These are phyloP conservation scores for Koerneria pararmatus DNA, from an alignment of 2,888 invertebrate species.

Conservation along the genomic window DNA sequence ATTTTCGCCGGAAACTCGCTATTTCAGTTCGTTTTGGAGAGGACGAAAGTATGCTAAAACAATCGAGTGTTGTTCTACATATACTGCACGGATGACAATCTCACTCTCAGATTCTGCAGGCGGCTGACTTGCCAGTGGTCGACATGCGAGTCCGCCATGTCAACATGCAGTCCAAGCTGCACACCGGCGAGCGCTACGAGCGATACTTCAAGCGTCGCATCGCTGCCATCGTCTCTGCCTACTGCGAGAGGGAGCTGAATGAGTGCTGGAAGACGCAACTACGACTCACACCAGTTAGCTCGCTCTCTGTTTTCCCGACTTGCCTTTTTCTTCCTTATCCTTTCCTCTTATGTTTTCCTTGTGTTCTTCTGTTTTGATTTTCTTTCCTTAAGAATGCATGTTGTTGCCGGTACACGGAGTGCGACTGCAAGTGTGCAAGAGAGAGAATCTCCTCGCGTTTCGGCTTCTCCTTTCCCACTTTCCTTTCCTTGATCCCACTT, in stretches of 20 bases:
- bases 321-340: neutral
- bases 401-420: no score
- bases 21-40: no score
- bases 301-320: constrained; percentile 24
- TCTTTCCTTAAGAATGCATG: no score
- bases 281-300: constrained; percentile 35
- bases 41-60: no score
- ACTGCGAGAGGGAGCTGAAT: constrained; percentile 49
- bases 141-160: constrained; percentile 45
- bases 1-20: no score
- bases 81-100: no score
- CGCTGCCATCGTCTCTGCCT: constrained; percentile 47
- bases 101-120: constrained; percentile 28
- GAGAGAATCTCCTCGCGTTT: neutral
- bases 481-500: neutral
- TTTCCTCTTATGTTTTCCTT: neutral
- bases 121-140: constrained; percentile 34
- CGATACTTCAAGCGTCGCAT: constrained; percentile 55
- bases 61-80: no score
- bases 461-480: neutral
- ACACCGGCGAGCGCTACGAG: constrained; percentile 34
- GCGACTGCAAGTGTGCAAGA: neutral
- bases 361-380: no score
- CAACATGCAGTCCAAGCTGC: constrained; percentile 43
- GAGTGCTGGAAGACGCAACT: constrained; percentile 50